Conservation (phyloP, 1,140 invertebrate genomes). For the Reticulitermes speratus region DNA sequence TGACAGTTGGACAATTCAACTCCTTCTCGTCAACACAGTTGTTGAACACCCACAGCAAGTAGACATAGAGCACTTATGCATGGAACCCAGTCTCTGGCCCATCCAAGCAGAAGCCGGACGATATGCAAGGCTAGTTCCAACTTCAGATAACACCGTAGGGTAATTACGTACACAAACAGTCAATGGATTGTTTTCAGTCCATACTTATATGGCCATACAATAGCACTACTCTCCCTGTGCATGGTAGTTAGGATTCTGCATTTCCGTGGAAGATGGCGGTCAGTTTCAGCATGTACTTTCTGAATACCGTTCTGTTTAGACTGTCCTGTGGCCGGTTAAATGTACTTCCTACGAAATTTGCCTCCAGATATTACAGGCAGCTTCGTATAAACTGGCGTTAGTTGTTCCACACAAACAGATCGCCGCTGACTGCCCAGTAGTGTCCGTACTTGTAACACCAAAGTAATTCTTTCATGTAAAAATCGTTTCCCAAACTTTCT, state of each 20-base stretch:
- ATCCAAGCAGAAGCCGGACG: neutral
- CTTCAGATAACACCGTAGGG: neutral
- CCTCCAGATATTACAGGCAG: neutral
- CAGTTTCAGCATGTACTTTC: neutral
- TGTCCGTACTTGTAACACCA: neutral
- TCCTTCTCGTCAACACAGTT: too few species aligned
- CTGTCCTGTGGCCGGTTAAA: neutral
- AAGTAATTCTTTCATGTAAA: too few species aligned
- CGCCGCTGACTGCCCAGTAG: neutral
- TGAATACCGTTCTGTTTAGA: neutral
- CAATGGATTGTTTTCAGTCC: neutral
- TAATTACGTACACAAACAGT: neutral
- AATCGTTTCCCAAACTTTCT: too few species aligned
- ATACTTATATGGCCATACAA: neutral
- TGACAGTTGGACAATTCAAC: too few species aligned
- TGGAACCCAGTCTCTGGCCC: neutral
- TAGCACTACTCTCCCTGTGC: neutral
- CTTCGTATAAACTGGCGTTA: neutral
- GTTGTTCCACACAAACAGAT: neutral
- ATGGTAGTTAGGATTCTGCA: neutral
- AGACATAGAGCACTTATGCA: neutral
- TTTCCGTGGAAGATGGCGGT: neutral
- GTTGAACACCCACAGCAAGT: neutral
- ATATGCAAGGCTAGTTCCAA: neutral
- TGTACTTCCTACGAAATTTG: neutral